Evolutionary conservation across 2,113 vertebrate species (phyloP).

Genomic region (Sisor rabdophorus): DNA sequence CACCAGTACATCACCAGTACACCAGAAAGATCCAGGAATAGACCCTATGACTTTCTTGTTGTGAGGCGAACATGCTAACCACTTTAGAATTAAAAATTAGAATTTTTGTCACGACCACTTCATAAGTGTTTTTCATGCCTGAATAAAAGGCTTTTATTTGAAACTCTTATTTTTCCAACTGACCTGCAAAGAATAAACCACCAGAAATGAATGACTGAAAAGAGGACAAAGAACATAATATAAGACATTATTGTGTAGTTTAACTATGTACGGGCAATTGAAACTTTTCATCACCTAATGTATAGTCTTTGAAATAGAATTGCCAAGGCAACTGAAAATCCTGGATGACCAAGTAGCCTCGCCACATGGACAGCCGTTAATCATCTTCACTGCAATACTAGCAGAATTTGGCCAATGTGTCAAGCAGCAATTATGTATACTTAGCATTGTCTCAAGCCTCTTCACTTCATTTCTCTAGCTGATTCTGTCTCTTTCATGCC

Average conservation of each 20-base stretch:
- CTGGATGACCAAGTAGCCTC: slow-evolving; percentile 65
- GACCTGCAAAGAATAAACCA: slow-evolving; percentile 39
- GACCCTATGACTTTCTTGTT: no score
- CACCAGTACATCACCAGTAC: no score
- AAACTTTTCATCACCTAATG: slow-evolving; percentile 65
- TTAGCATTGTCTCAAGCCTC: slow-evolving; percentile 63
- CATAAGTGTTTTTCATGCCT: slow-evolving; percentile 38
- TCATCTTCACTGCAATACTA: slow-evolving; percentile 78
- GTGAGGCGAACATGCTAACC: no score
- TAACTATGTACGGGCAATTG: slow-evolving; percentile 67
- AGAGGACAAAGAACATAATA: slow-evolving; percentile 62
- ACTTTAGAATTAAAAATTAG: no score
- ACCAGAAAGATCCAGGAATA: no score
- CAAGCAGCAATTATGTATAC: slow-evolving; percentile 80
- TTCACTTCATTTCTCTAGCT: slow-evolving; percentile 28
- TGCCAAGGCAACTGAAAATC: slow-evolving; percentile 71
- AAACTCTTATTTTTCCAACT: slow-evolving; percentile 38
- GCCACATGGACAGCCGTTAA: slow-evolving; percentile 78
- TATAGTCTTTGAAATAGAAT: slow-evolving; percentile 72
- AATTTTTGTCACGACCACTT: slow-evolving; percentile 42
- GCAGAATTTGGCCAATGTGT: slow-evolving; percentile 80
- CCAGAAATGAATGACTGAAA: slow-evolving; percentile 54
- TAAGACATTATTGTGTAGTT: slow-evolving; percentile 76
- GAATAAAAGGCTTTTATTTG: slow-evolving; percentile 22
- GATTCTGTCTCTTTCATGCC: slow-evolving; percentile 46